These are phyloP conservation scores for Globia sparganii DNA, from an alignment of 2,888 invertebrate genomes.

Conservation along the genomic window DNA sequence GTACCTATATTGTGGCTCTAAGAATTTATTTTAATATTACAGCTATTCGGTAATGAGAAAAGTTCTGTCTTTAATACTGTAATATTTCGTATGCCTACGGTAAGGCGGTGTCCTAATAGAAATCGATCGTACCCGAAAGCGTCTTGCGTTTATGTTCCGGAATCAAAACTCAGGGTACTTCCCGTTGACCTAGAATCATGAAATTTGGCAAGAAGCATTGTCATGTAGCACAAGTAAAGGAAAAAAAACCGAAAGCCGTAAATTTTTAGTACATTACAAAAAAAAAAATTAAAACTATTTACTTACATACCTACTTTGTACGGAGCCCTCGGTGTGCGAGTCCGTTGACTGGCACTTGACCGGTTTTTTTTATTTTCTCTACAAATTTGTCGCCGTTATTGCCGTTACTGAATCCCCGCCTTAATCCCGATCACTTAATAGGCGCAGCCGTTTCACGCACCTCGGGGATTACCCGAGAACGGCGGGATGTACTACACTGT, in stretches of 20 bases:
- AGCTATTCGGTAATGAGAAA: constrained; percentile 14
- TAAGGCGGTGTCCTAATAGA: not conserved
- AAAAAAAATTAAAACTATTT: too few relatives aligned
- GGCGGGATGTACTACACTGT: constrained; percentile 18
- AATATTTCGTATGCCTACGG: not conserved
- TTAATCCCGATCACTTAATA: constrained; percentile 50
- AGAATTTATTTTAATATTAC: constrained; percentile 25
- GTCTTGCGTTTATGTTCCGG: too few relatives aligned
- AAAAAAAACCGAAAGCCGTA: too few relatives aligned
- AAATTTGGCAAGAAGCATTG: too few relatives aligned
- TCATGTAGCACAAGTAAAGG: too few relatives aligned
- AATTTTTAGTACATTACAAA: too few relatives aligned
- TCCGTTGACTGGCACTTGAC: too few relatives aligned
- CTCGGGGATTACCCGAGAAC: constrained; percentile 43
- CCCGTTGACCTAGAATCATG: too few relatives aligned
- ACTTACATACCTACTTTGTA: too few relatives aligned
- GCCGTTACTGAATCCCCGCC: constrained; percentile 4
- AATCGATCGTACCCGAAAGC: too few relatives aligned
- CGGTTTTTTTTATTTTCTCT: not conserved
- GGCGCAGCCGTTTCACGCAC: constrained; percentile 34
- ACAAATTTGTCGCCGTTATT: not conserved
- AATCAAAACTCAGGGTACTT: too few relatives aligned
- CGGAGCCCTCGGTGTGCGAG: too few relatives aligned
- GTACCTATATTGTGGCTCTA: constrained; percentile 22
- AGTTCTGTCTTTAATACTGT: constrained; percentile 17